Conservation (phyloP, 2,113 vertebrate species). For the Nesoenas mayeri region DNA sequence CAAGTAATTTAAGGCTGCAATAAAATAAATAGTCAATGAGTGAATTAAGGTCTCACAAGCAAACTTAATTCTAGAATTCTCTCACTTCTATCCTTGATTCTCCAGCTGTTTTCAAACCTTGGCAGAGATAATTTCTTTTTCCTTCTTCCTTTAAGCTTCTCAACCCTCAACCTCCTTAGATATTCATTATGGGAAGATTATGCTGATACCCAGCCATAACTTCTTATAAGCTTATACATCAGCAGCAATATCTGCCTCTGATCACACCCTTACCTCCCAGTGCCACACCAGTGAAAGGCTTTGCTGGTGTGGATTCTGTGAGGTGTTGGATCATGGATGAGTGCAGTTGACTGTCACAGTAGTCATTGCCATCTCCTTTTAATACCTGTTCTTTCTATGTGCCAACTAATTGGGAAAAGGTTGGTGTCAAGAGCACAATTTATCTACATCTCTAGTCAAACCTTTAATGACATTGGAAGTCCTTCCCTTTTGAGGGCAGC, state of each 20-base stretch:
- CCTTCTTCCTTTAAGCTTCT: neutral
- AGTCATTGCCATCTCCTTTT: neutral
- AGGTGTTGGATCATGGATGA: neutral
- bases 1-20: neutral
- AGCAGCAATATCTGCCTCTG: fast-evolving
- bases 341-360: neutral
- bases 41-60: neutral
- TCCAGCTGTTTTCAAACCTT: neutral
- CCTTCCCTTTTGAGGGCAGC: neutral
- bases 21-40: neutral
- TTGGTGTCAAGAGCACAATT: neutral
- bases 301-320: neutral
- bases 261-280: too few relatives aligned
- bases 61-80: neutral
- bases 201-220: neutral
- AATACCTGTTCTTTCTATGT: neutral
- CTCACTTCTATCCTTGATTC: neutral
- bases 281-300: neutral
- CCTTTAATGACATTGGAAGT: neutral
- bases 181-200: neutral
- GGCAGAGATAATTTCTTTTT: neutral
- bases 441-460: neutral
- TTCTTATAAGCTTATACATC: neutral
- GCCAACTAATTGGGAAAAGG: neutral
- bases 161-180: neutral